Evolutionary conservation across 2,113 vertebrate species (phyloP), one percentile per base, ranked within the genome.

Genomic region (Chaetorhynchus papuensis): DNA sequence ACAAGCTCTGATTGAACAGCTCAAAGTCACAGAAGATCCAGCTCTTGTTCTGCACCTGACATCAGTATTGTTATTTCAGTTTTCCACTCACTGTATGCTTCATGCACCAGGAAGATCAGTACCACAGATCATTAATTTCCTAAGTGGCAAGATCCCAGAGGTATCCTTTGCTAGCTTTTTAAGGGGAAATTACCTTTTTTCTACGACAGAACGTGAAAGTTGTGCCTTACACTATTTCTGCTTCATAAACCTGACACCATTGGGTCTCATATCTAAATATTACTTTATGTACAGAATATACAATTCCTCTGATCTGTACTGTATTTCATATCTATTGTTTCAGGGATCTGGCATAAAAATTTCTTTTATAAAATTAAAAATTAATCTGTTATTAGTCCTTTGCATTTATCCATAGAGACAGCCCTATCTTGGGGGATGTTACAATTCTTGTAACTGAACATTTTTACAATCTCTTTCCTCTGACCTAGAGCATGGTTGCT

Each of bases 61-160:
- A 39, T 98, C 99, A 20, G 98, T 99, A 35, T 97, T 99, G 94
- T 96, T 99, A 61, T 99, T 99, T 94, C 99, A 99, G 94, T 98
- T 98, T 90, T 96, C 96, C 85, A 99, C 98, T 39, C 98, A 99
- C 90, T 98, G 98, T 92, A 99, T 99, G 98, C 98, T 99, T 84
- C 99, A 99, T 83, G 99, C 99, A 21, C 99, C 99, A 7, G 99
- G 99, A 60, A 98, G 99, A 98, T 99, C 99, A 65, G 99, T 99
- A 59, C 99, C 99, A 35, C 99, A 99, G 90, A 98, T 99, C 96
- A 98, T 99, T 85, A 94, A 97, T 94, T 98, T 98, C 61, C 98
- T 99, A 63, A 97, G 94, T 5, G 97, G 97, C 49, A 98, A 98
- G 87, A 99, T 99, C 68, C 97, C 99, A 57, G 92, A 98, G 97